Evolutionary conservation across 1,140 invertebrate species (phyloP), one percentile per base, ranked within the genome.

Genomic region (Batillaria attramentaria): DNA sequence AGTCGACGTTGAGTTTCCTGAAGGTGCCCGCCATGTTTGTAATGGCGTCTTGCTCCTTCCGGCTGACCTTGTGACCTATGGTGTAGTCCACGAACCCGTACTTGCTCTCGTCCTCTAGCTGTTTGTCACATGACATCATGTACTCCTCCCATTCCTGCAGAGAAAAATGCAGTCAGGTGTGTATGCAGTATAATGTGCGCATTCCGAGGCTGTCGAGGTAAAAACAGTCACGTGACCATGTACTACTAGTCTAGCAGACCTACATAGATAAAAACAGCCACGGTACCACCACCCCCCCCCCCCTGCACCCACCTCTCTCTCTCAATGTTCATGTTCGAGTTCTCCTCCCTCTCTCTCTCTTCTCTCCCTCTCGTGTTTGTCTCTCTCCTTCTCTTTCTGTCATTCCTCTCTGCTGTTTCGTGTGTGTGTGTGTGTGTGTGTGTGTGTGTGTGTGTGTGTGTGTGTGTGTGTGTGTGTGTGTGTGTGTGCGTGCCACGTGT

Each of bases 81-180:
- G 72, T 74, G 72, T 57, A 54, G 20, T 74, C 50, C 72, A 74
- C 72, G n/a, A 74, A 74, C 46, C 72, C 72, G 46, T 24, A 74
- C 72, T 74, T 74, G 50, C 72, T 74, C 16, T 74, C 72, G 31
- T 74, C 54, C 20, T 74, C 72, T 35, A 74, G 35, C 46, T 74
- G 16, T 8, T 8, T 8, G 20, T 74, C 72, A 37, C 50, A 74
- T 54, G 37, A 37, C 50, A 74, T 41, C 72, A 74, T 57, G 16
- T 20, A 24, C n/a, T 60, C 50, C 8, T n/a, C 50, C 72, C 72
- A 74, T 1, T 8, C 37, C 72, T 74, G 72, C 39, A 54, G 33
- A 8, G 3, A 43, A 41, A 43, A 72, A 10, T 28, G 33, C 50
- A 54, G 1, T 54, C n/a, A 2, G 50, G 50, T n/a, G n/a, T n/a